Percentiles rank a stretch among this genome's conserved stretches.
Evolutionary conservation across 2,888 invertebrate species (phyloP).

Genomic region (Polia nebulosa): DNA sequence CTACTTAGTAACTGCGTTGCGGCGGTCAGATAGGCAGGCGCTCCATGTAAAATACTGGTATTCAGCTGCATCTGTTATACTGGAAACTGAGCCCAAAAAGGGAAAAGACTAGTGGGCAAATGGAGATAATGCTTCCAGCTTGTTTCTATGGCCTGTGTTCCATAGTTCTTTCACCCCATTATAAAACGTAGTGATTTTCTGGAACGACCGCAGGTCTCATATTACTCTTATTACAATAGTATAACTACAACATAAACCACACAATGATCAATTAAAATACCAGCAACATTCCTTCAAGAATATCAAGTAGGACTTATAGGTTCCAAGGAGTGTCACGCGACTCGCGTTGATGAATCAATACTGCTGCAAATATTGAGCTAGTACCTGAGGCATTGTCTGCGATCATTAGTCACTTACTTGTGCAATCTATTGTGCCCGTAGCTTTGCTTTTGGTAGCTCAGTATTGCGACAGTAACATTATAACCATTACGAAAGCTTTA

Average conservation of each 20-base stretch:
- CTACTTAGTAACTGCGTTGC: too few relatives aligned
- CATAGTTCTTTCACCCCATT: slow-evolving; percentile 9
- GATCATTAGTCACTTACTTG: slow-evolving; percentile 65
- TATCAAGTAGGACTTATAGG: slow-evolving; percentile 43
- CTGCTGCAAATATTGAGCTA: slow-evolving; percentile 45
- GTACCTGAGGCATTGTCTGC: slow-evolving; percentile 61
- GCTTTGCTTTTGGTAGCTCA: slow-evolving; percentile 43
- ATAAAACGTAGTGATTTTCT: background rate
- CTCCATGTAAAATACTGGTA: too few relatives aligned
- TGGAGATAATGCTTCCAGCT: background rate
- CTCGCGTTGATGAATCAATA: slow-evolving; percentile 64
- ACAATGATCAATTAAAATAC: slow-evolving; percentile 55
- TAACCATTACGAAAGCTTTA: slow-evolving; percentile 26
- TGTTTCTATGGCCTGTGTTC: background rate
- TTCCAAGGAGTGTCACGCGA: slow-evolving; percentile 45
- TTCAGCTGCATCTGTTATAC: too few relatives aligned
- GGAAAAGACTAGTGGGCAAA: too few relatives aligned
- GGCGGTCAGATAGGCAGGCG: too few relatives aligned
- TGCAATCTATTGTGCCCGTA: slow-evolving; percentile 65
- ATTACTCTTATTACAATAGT: slow-evolving; percentile 8
- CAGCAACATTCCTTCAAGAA: slow-evolving; percentile 33
- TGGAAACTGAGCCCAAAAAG: too few relatives aligned
- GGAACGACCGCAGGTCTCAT: background rate
- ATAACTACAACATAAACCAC: slow-evolving; percentile 34
- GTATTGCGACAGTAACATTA: slow-evolving; percentile 38